These are phyloP conservation scores for Nesoenas mayeri DNA, from an alignment of 2,113 vertebrate species.

Conservation along the genomic window DNA sequence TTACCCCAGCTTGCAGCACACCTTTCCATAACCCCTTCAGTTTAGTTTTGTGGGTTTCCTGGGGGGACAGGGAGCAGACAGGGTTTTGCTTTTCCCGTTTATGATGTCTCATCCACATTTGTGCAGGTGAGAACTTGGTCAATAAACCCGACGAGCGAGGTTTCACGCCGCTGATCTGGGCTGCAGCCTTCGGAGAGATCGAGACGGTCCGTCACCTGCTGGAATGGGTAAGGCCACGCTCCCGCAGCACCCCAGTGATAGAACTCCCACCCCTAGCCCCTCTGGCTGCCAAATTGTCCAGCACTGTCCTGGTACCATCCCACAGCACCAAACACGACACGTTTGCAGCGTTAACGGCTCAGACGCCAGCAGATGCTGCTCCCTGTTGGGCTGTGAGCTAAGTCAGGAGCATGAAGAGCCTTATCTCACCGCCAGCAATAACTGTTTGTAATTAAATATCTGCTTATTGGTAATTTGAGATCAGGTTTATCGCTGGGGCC, in stretches of 20 bases:
- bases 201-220: slow-evolving; percentile 89
- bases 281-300: accelerated
- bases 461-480: slow-evolving; percentile 32
- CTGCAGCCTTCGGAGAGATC: slow-evolving; percentile 93
- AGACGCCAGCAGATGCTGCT: not conserved
- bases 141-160: slow-evolving; percentile 89
- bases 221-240: slow-evolving; percentile 79
- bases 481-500: not conserved
- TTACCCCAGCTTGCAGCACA: not conserved
- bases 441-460: slow-evolving; percentile 47
- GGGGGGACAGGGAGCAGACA: not conserved
- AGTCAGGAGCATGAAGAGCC: not conserved
- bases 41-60: not conserved
- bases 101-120: not conserved
- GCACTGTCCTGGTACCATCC: not conserved
- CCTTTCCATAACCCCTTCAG: not conserved
- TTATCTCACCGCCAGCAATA: not conserved
- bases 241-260: accelerated
- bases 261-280: not conserved
- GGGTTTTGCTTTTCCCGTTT: not conserved
- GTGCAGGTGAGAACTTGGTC: slow-evolving; percentile 84
- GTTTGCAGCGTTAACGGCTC: not conserved
- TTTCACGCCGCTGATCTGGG: slow-evolving; percentile 97
- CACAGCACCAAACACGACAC: not conserved
- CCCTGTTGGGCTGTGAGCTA: not conserved